phyloP scores from a whole-genome alignment of 2,888 invertebrate species.

The Spodoptera picta region DNA sequence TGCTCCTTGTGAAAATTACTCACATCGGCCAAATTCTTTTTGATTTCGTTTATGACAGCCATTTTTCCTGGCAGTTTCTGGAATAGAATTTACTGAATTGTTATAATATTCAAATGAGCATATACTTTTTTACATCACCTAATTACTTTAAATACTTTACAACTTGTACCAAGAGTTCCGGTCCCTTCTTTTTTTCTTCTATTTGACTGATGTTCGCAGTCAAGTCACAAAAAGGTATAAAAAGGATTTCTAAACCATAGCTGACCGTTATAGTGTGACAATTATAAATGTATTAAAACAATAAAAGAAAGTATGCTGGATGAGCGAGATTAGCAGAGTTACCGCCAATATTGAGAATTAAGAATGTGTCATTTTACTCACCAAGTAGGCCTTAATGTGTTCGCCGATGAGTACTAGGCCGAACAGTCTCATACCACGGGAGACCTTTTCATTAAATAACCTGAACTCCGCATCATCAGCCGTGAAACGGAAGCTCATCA shows the following conservation, averaged over 20 bases:
- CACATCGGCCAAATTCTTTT: constrained; percentile 72
- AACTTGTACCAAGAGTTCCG: too few species aligned
- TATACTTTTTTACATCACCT: too few species aligned
- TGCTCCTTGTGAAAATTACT: constrained; percentile 64
- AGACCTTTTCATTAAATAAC: constrained; percentile 92
- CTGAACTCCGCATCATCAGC: constrained; percentile 91
- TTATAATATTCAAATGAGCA: neutral
- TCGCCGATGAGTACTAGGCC: constrained; percentile 92
- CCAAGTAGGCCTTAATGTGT: constrained; percentile 91
- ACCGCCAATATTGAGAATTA: too few species aligned
- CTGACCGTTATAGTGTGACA: too few species aligned
- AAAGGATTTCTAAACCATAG: too few species aligned
- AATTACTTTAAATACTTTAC: too few species aligned
- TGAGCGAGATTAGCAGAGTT: too few species aligned
- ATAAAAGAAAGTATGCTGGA: too few species aligned
- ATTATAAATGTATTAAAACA: too few species aligned
- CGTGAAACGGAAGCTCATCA: constrained; percentile 94
- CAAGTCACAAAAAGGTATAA: too few species aligned
- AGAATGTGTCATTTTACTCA: constrained; percentile 55
- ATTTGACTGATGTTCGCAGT: too few species aligned
- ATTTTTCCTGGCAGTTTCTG: constrained; percentile 69
- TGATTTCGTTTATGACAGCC: constrained; percentile 79
- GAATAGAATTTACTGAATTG: constrained; percentile 18
- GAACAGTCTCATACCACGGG: constrained; percentile 94
- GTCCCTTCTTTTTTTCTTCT: too few species aligned